Conservation (phyloP, 2,797 vertebrate genomes). For the Ptychobarbus kaznakovi region DNA sequence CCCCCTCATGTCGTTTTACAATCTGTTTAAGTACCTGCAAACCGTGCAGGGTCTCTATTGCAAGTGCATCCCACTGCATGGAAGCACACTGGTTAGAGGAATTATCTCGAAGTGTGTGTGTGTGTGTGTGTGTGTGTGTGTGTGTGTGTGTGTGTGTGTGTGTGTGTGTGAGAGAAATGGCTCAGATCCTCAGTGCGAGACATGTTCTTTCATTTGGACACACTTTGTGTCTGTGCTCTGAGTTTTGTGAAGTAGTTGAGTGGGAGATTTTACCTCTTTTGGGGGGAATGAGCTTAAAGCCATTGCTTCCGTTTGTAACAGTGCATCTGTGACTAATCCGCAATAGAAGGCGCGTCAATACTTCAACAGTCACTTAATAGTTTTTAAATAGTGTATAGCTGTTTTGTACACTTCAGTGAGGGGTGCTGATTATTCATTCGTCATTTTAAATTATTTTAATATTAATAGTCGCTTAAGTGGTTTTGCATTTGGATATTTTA, state of each 20-base stretch:
- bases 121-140: too few relatives aligned
- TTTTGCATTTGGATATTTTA: neutral
- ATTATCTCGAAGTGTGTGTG: constrained; percentile 47
- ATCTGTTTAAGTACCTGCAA: constrained; percentile 10
- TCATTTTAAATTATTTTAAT: neutral
- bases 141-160: neutral
- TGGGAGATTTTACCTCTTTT: constrained; percentile 63
- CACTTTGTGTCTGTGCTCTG: constrained; percentile 46
- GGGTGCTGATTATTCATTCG: neutral
- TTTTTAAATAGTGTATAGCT: neutral
- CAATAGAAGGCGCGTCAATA: constrained; percentile 73
- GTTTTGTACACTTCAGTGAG: neutral
- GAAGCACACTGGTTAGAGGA: constrained; percentile 30
- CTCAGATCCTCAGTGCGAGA: constrained; percentile 5
- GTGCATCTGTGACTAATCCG: constrained; percentile 77
- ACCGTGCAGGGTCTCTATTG: constrained; percentile 23
- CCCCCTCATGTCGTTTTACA: constrained; percentile 31
- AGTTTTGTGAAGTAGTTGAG: constrained; percentile 63
- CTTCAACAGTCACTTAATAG: constrained; percentile 54
- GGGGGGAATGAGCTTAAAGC: constrained; percentile 62
- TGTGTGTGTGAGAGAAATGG: constrained; percentile 35
- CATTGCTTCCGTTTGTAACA: constrained; percentile 68
- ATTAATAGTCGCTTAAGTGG: neutral
- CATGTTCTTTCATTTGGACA: constrained; percentile 3
- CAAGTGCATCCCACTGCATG: constrained; percentile 55